A percentile compares a stretch with the other conserved stretches of the same genome.
Conservation (phyloP, 2,888 invertebrate genomes). For the Cerceris rybyensis region DNA sequence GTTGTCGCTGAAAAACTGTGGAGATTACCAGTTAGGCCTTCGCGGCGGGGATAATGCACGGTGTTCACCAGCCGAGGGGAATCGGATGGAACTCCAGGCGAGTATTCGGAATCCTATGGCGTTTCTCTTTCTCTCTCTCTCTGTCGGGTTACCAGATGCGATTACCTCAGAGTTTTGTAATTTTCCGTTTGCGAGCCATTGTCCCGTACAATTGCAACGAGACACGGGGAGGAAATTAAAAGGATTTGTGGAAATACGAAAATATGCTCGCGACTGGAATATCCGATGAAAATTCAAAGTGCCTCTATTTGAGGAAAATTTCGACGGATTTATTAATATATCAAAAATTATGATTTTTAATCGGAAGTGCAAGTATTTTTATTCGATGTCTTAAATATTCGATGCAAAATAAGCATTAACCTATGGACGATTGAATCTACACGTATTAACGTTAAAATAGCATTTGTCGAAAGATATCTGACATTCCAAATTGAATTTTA, state of each 20-base stretch:
- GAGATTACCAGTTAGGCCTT: conserved; percentile 30
- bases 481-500: no score
- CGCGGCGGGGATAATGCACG: conserved; percentile 45
- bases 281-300: no score
- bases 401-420: no score
- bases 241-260: background rate
- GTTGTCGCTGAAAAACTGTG: conserved; percentile 52
- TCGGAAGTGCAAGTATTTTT: no score
- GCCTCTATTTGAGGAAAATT: no score
- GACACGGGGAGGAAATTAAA: background rate
- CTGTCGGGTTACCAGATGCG: background rate
- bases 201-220: background rate
- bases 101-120: background rate
- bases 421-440: no score
- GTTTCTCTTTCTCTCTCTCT: background rate
- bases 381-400: no score
- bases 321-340: no score
- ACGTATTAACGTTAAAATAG: no score
- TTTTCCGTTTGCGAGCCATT: background rate
- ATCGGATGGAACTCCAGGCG: background rate
- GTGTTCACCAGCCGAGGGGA: conserved; percentile 13
- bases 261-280: no score
- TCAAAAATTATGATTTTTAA: no score
- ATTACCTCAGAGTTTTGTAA: background rate
- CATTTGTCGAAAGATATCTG: no score